Percentiles rank a stretch among this genome's conserved stretches.
phyloP scores from a whole-genome alignment of 2,797 vertebrate species.

The Crocidura indochinensis region DNA sequence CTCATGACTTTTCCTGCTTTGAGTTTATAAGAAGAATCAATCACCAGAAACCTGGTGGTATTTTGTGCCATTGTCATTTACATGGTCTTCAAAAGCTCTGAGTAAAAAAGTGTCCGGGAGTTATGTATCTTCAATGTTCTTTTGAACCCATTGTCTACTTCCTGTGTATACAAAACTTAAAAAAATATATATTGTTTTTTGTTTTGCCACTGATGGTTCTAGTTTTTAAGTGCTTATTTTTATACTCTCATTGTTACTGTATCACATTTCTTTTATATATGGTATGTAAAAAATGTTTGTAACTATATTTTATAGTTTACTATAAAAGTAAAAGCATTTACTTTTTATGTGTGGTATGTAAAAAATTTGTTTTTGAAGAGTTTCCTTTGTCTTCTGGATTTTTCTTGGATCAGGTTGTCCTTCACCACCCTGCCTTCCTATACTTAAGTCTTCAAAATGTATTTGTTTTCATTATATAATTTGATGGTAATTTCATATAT shows the following conservation, averaged over 20 bases:
- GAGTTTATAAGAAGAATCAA: constrained; percentile 15
- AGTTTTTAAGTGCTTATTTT: constrained; percentile 16
- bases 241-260: constrained; percentile 32
- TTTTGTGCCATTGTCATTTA: neutral
- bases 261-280: constrained; percentile 45
- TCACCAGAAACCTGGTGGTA: neutral
- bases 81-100: neutral
- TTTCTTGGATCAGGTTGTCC: constrained; percentile 33
- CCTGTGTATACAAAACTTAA: neutral
- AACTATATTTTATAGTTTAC: constrained; percentile 41
- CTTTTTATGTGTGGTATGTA: neutral
- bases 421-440: neutral
- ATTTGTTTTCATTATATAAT: constrained; percentile 50
- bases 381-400: constrained; percentile 29
- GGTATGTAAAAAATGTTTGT: neutral
- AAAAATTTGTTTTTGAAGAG: constrained; percentile 10
- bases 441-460: constrained; percentile 3
- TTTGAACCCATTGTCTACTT: neutral
- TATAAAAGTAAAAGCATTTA: no score
- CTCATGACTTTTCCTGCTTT: neutral
- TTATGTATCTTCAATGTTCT: neutral
- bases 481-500: neutral
- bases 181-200: neutral
- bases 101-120: neutral
- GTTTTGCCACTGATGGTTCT: constrained; percentile 50